phyloP scores from a whole-genome alignment of 2,888 invertebrate species.

The Antheraea assamensis region DNA sequence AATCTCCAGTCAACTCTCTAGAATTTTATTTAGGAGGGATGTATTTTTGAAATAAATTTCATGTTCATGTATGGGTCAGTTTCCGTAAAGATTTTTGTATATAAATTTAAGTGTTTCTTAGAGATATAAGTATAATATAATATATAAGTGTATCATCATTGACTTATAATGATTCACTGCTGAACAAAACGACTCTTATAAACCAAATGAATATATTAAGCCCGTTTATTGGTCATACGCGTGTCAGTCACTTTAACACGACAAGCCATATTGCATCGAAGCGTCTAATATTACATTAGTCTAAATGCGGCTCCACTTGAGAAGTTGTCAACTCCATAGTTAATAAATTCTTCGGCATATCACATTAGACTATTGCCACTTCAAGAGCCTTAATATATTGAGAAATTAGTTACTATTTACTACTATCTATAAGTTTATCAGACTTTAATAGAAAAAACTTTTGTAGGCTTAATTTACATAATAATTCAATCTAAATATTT shows the following conservation, averaged over 20 bases:
- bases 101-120: not conserved
- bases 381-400: not conserved
- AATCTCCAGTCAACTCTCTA: too few species aligned
- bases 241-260: not conserved
- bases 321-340: too few species aligned
- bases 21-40: not conserved
- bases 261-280: not conserved
- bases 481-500: not conserved
- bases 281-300: not conserved
- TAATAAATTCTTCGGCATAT: not conserved
- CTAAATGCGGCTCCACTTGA: too few species aligned
- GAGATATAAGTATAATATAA: too few species aligned
- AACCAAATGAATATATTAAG: too few species aligned
- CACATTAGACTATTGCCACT: not conserved
- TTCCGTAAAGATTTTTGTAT: not conserved
- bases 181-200: not conserved
- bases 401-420: too few species aligned
- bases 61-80: not conserved
- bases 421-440: too few species aligned
- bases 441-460: not conserved
- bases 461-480: not conserved
- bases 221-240: too few species aligned
- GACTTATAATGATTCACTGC: not conserved
- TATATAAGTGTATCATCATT: too few species aligned
- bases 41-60: not conserved